phyloP scores from a whole-genome alignment of 2,888 invertebrate genomes.

The Taenaris catops region DNA sequence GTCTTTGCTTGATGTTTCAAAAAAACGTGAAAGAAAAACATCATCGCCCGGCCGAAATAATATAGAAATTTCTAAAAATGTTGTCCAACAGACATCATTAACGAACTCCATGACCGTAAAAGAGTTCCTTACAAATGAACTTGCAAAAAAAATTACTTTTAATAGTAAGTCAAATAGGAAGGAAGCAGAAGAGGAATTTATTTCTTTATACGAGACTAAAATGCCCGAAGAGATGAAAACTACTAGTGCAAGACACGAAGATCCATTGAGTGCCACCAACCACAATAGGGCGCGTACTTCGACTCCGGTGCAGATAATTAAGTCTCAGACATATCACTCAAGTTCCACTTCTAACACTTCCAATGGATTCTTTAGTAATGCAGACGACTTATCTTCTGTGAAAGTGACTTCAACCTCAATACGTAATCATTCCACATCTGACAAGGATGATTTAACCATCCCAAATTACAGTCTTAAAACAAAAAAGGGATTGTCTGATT shows the following conservation, averaged over 20 bases:
- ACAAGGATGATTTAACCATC: conserved; percentile 69
- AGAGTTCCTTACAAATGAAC: conserved; percentile 63
- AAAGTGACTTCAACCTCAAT: conserved; percentile 66
- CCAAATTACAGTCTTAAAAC: conserved; percentile 65
- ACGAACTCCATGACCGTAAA: conserved; percentile 68
- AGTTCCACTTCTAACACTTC: conserved; percentile 71
- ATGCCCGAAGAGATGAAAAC: conserved; percentile 62
- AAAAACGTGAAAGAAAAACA: conserved; percentile 31
- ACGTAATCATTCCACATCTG: conserved; percentile 65
- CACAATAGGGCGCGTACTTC: conserved; percentile 74
- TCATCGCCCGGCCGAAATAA: conserved; percentile 26
- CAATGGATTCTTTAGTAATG: conserved; percentile 70
- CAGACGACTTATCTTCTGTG: conserved; percentile 78
- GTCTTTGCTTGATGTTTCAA: conserved; percentile 34
- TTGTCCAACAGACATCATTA: conserved; percentile 55
- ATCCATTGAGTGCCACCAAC: conserved; percentile 41
- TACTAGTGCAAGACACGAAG: conserved; percentile 32
- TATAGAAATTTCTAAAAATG: conserved; percentile 39
- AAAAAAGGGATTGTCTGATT: conserved; percentile 50
- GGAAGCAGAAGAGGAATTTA: conserved; percentile 52
- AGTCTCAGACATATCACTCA: conserved; percentile 60
- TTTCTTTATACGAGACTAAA: conserved; percentile 64
- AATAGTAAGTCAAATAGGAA: conserved; percentile 48
- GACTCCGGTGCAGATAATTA: conserved; percentile 76
- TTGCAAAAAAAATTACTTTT: conserved; percentile 67